These are phyloP conservation scores for Sternarchorhynchus goeldii DNA, from an alignment of 2,797 vertebrate species.

Conservation along the genomic window DNA sequence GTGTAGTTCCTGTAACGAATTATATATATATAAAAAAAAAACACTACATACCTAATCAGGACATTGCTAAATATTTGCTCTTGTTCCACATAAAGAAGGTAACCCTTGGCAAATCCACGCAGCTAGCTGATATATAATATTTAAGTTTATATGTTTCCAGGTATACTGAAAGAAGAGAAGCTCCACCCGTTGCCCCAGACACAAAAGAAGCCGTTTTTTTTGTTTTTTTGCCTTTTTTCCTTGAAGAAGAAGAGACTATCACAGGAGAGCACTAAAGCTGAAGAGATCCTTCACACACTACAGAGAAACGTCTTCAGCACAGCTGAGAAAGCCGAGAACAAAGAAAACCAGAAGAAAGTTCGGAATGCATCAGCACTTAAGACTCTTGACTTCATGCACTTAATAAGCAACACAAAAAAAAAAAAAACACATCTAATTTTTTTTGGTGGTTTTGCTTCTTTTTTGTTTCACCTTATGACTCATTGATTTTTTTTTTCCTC, in stretches of 20 bases:
- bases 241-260: conserved; percentile 57
- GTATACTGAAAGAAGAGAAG: conserved; percentile 75
- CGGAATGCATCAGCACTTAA: conserved; percentile 86
- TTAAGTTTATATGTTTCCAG: conserved; percentile 71
- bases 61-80: conserved; percentile 80
- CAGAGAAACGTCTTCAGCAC: conserved; percentile 80
- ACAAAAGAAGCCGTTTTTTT: conserved; percentile 79
- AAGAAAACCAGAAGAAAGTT: conserved; percentile 80
- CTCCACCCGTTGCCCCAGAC: conserved; percentile 86
- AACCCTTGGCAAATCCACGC: conserved; percentile 53
- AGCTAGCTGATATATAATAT: conserved; percentile 77
- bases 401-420: conserved; percentile 94
- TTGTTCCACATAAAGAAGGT: conserved; percentile 88
- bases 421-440: conserved; percentile 78
- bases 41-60: conserved; percentile 82
- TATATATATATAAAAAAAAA: conserved; percentile 91
- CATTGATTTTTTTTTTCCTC: conserved; percentile 37
- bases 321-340: conserved; percentile 85
- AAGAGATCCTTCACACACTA: conserved; percentile 57
- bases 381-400: conserved; percentile 97
- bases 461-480: conserved; percentile 58
- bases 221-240: conserved; percentile 64
- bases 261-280: conserved; percentile 61
- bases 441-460: conserved; percentile 59
- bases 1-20: conserved; percentile 81